Conservation (phyloP, 1,140 invertebrate genomes). For the Drosophila burlai region DNA sequence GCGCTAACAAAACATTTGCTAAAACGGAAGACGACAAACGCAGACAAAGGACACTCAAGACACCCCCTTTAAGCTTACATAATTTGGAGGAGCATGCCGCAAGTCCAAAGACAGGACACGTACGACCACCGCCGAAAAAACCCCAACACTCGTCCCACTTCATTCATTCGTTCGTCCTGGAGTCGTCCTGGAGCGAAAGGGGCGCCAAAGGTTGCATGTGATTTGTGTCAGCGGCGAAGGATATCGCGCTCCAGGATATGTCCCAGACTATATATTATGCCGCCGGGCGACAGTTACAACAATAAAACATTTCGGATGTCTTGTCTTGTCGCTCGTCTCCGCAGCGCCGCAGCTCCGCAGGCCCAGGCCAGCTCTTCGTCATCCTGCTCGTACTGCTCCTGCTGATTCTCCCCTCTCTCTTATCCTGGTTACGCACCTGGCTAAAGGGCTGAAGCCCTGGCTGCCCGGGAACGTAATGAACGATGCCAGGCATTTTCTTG, state of each 20-base stretch:
- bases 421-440: conserved; percentile 40
- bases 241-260: conserved; percentile 53
- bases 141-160: conserved; percentile 19
- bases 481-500: conserved; percentile 79
- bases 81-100: conserved; percentile 61
- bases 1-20: conserved; percentile 81
- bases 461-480: conserved; percentile 58
- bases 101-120: conserved; percentile 57
- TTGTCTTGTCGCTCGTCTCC: conserved; percentile 63
- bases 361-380: conserved; percentile 2
- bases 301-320: conserved; percentile 82
- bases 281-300: conserved; percentile 78
- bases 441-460: conserved; percentile 33
- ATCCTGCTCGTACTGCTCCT: not conserved
- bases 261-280: conserved; percentile 78
- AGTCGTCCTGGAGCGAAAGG: conserved; percentile 5
- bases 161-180: conserved; percentile 9
- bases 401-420: too few relatives aligned
- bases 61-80: conserved; percentile 77
- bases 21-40: conserved; percentile 81
- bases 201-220: conserved; percentile 73
- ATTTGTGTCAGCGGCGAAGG: conserved; percentile 69
- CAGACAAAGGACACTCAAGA: conserved; percentile 41
- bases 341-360: not conserved
- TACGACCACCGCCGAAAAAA: conserved; percentile 67